These are phyloP conservation scores for Drosophila bunnanda DNA, from an alignment of 2,888 invertebrate genomes.

Conservation along the genomic window DNA sequence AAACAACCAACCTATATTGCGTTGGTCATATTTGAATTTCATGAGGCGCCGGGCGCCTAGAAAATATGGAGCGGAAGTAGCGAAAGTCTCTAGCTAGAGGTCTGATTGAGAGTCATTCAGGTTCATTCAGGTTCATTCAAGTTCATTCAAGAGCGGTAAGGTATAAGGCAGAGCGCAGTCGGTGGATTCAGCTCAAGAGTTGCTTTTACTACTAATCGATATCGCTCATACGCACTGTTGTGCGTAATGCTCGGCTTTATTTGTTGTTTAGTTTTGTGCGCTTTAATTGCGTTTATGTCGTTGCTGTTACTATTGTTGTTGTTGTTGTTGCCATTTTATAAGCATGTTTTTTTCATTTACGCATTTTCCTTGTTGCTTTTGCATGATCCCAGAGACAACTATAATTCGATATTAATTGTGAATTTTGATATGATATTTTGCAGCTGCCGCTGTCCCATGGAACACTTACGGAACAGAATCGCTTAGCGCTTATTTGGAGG, in stretches of 20 bases:
- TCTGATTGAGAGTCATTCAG: constrained; percentile 8
- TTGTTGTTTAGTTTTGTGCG: constrained; percentile 29
- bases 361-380: constrained; percentile 18
- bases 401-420: constrained; percentile 33
- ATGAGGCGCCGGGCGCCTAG: constrained; percentile 15
- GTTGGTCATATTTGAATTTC: constrained; percentile 34
- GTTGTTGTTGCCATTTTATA: constrained; percentile 12
- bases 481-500: constrained; percentile 82
- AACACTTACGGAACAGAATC: constrained; percentile 83
- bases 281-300: constrained; percentile 5
- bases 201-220: constrained; percentile 55
- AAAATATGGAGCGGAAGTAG: constrained; percentile 41
- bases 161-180: constrained; percentile 2
- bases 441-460: constrained; percentile 84
- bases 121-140: constrained; percentile 10
- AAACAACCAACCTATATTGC: not conserved
- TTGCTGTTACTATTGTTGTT: constrained; percentile 28
- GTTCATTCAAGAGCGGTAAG: constrained; percentile 35
- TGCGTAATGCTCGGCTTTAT: constrained; percentile 49
- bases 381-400: constrained; percentile 13
- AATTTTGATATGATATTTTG: constrained; percentile 49
- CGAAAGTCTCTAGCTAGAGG: constrained; percentile 8
- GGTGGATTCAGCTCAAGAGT: constrained; percentile 14
- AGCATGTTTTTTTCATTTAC: constrained; percentile 43
- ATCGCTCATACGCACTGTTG: constrained; percentile 70